Evolutionary conservation across 2,888 invertebrate species (phyloP).

Genomic region (Lycia hirtaria): DNA sequence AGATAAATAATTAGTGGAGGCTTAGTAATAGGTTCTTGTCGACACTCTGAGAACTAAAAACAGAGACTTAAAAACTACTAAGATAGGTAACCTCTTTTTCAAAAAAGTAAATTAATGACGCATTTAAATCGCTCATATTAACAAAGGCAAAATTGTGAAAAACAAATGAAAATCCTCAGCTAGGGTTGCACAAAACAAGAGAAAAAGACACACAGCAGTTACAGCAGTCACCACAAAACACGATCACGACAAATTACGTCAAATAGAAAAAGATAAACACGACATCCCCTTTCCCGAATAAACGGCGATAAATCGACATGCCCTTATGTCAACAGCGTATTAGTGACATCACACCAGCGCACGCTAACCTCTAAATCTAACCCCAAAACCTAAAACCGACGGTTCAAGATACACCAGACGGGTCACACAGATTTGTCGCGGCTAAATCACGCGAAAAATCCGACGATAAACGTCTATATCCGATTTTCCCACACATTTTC

Average conservation of each 20-base stretch:
- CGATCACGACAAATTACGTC: slow-evolving; percentile 64
- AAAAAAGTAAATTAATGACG: too few species aligned
- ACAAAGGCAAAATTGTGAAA: too few species aligned
- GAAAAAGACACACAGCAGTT: slow-evolving; percentile 44
- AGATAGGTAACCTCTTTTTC: too few species aligned
- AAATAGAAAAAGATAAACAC: slow-evolving; percentile 79
- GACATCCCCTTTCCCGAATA: slow-evolving; percentile 72
- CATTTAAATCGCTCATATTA: background rate
- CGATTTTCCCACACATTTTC: slow-evolving; percentile 85
- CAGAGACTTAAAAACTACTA: too few species aligned
- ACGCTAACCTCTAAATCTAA: slow-evolving; percentile 20
- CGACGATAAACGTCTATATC: slow-evolving; percentile 84
- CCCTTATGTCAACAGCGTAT: slow-evolving; percentile 80
- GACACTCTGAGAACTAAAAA: too few species aligned
- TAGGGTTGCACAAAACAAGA: slow-evolving; percentile 21
- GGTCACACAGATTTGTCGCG: slow-evolving; percentile 79
- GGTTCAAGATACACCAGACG: slow-evolving; percentile 59
- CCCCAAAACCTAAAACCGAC: slow-evolving; percentile 13
- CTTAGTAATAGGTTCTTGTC: too few species aligned
- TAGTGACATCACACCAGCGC: slow-evolving; percentile 60
- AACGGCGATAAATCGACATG: slow-evolving; percentile 79
- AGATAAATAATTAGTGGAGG: too few species aligned
- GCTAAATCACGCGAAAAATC: slow-evolving; percentile 84
- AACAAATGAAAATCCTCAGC: slow-evolving; percentile 1
- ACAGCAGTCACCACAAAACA: slow-evolving; percentile 56